Base-by-base conservation (phyloP, 1,140 invertebrate species). In the Aphaenogaster rudis region DNA sequence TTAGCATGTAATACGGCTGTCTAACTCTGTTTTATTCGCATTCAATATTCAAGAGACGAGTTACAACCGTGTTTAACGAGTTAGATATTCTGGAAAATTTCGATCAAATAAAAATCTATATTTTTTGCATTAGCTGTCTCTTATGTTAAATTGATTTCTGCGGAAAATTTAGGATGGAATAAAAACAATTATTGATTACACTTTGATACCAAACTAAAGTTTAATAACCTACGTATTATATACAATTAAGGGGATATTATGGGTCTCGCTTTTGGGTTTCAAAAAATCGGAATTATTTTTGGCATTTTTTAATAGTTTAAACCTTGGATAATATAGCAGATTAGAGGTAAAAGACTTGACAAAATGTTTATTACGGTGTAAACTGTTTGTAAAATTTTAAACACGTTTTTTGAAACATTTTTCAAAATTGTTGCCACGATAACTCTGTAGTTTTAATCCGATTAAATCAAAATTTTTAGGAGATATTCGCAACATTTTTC, bases 21-120 rank as follows among this genome's bases (percentile, higher is more conserved):
- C 11, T 36, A n/a, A 64, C 33, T 48, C 42, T 39, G n/a, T 69
- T 52, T 42, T 64, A 78, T 78, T 69, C 8, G n/a, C 8, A 13
- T 52, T 52, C n/a, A 69, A 80, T 69, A 67, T 66, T 66, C 59
- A 61, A 79, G 5, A 36, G 0, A 3, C 13, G 17, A 79, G n/a
- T 66, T 50, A 79, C 59, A 11, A 36, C 50, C 8, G 36, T 28
- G 17, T 36, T 39, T 52, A 36, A 0, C 7, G 28, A 67, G 6
- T 39, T 39, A 54, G 8, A 80, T 17, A 3, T n/a, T 61, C 21
- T 17, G 2, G 36, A 17, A 57, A 57, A 28, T 54, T 54, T 54
- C 1, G 4, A 42, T 54, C 0, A 33, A 80, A 80, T 7, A 28
- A n/a, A 67, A 39, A 28, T 33, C 3, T 1, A 17, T 71, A 33